Base-by-base conservation (phyloP, 2,888 invertebrate species). In the Drosophila melanosoma region DNA sequence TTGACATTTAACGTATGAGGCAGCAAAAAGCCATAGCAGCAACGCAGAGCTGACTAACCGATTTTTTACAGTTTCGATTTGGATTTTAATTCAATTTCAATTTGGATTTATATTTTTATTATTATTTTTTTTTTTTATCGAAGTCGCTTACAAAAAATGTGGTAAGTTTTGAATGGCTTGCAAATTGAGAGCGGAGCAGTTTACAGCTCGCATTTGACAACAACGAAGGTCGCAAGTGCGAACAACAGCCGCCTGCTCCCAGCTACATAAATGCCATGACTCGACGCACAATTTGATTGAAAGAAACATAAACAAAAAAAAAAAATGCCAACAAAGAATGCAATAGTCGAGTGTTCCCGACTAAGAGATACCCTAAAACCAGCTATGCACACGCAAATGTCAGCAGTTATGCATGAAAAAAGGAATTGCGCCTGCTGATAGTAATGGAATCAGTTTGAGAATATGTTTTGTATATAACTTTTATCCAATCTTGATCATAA, bases 31-130 rank as follows among this genome's bases (percentile, higher is more conserved):
- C 17, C 48, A 36, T 48, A 52, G 56, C 38, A 58, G 83, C 75
- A 72, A 80, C 78, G 87, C 89, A 80, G 78, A 62, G 89, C 83
- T 78, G 77, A 76, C 66, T 86, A 86, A 83, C 75, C 73, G 81
- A 85, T 85, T 85, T 85, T 75, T 74, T 79, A 79, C 76, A 79
- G 78, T 74, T 89, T 85, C 63, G 57, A 74, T 64, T 79, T 81
- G 67, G 63, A 66, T 63, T 77, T 72, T 69, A 75, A 76, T 74
- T 76, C 67, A 78, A 87, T 76, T 84, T 76, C 67, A 81, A 76
- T 76, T 83, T 80, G 42, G 56, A 74, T 65, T 77, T 80, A 52
- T 45, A 42, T 35, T 42, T 71, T 69, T 49, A 26, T 36, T 63
- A 35, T 64, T 40, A 60, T 61, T 70, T 26, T 53, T 58, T 62